Percentiles rank a stretch among this genome's conserved stretches.
Evolutionary conservation across 2,113 vertebrate genomes (phyloP).

Genomic region (Pithys albifrons): DNA sequence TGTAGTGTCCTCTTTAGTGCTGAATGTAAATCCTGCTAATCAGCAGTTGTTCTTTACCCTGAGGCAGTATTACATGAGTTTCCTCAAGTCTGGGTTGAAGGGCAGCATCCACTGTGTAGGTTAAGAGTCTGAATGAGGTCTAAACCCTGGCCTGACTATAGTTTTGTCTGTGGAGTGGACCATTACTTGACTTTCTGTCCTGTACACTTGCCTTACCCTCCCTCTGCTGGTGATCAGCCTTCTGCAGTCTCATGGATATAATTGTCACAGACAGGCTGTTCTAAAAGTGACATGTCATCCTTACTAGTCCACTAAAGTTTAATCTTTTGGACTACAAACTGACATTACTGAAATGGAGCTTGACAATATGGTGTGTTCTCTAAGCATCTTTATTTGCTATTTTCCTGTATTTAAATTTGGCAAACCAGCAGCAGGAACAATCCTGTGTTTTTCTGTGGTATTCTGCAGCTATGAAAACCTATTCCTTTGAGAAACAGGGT

Average conservation of each 20-base stretch:
- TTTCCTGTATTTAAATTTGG: background rate
- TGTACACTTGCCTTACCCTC: background rate
- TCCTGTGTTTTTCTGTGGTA: background rate
- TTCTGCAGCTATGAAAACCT: background rate
- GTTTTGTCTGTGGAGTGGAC: background rate
- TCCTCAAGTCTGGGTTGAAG: background rate
- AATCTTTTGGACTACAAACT: background rate
- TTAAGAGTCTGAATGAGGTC: background rate
- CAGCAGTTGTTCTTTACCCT: accelerated
- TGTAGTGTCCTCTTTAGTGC: background rate
- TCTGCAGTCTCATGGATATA: background rate
- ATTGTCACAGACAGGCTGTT: background rate
- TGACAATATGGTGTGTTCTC: background rate
- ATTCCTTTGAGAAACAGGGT: background rate
- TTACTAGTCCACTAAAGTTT: background rate
- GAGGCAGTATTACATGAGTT: background rate
- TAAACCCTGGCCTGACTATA: background rate
- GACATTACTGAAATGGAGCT: background rate
- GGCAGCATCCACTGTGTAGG: background rate
- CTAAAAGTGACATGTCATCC: background rate
- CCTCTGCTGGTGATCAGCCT: background rate
- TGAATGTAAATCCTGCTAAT: background rate
- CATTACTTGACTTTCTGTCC: background rate
- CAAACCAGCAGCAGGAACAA: background rate
- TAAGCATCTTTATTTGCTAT: background rate